Percentiles rank a stretch among this genome's conserved stretches.
These are phyloP conservation scores for Muntiacus reevesi DNA, from an alignment of 2,113 vertebrate species.

Conservation along the genomic window DNA sequence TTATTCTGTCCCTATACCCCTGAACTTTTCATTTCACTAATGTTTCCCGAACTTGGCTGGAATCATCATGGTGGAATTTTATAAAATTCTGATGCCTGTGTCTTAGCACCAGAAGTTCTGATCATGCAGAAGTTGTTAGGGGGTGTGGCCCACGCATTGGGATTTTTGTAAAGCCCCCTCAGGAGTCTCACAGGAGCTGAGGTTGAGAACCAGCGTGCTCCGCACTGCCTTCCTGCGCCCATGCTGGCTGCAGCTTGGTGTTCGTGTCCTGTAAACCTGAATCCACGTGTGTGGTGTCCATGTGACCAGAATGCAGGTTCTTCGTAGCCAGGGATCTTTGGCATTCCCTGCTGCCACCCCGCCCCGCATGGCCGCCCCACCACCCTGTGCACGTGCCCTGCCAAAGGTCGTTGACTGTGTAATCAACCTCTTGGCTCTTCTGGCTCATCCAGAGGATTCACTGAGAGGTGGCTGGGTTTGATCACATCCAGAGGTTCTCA, in stretches of 20 bases:
- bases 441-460: background rate
- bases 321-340: background rate
- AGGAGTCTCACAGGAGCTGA: background rate
- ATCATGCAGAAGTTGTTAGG: background rate
- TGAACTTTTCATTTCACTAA: background rate
- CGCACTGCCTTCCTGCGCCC: rapidly evolving
- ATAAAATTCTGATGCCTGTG: background rate
- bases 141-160: background rate
- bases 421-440: background rate
- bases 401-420: background rate
- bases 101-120: background rate
- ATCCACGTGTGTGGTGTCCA: background rate
- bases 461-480: slow-evolving; percentile 8
- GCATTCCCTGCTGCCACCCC: background rate
- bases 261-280: background rate
- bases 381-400: background rate
- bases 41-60: background rate
- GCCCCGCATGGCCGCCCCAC: background rate
- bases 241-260: background rate
- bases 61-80: background rate
- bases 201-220: background rate
- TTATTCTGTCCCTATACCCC: background rate
- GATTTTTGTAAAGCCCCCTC: background rate
- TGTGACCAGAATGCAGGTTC: background rate
- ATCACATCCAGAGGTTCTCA: slow-evolving; percentile 53